A percentile compares a stretch with the other conserved stretches of the same genome.
Conservation (phyloP, 2,113 vertebrate genomes). For the Sigmodon hispidus region DNA sequence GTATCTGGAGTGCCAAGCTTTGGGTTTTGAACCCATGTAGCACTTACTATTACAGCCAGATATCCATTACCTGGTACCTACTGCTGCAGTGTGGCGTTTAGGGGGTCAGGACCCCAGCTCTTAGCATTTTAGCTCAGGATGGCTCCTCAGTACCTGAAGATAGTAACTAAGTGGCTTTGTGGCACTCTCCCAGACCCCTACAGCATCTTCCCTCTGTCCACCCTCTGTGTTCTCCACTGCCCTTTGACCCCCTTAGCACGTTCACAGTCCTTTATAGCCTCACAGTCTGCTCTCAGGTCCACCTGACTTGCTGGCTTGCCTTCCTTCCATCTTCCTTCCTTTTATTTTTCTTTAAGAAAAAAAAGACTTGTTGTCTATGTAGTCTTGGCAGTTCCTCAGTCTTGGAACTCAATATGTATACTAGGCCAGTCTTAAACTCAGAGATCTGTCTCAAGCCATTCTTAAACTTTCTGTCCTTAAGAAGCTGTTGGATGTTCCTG, state of each 20-base stretch:
- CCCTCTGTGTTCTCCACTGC: not conserved
- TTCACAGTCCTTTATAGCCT: not conserved
- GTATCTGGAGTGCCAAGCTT: not conserved
- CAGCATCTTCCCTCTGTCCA: not conserved
- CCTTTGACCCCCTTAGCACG: not conserved
- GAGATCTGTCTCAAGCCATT: not conserved
- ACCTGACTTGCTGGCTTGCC: not conserved
- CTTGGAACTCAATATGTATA: not conserved
- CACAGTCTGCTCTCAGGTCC: not conserved
- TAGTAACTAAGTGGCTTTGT: not conserved
- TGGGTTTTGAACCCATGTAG: not conserved
- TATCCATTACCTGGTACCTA: not conserved
- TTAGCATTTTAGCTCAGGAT: not conserved
- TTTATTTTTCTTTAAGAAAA: fast-evolving
- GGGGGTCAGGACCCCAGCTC: not conserved
- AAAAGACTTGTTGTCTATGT: not conserved
- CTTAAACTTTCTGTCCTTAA: not conserved
- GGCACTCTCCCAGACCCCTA: not conserved
- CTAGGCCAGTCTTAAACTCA: not conserved
- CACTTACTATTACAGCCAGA: not conserved
- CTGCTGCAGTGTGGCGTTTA: no score
- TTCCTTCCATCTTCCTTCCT: fast-evolving
- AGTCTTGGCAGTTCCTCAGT: not conserved
- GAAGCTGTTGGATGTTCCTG: not conserved
- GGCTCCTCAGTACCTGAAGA: not conserved